These are phyloP conservation scores for Urophycis tenuis DNA, from an alignment of 2,797 vertebrate species.

Conservation along the genomic window DNA sequence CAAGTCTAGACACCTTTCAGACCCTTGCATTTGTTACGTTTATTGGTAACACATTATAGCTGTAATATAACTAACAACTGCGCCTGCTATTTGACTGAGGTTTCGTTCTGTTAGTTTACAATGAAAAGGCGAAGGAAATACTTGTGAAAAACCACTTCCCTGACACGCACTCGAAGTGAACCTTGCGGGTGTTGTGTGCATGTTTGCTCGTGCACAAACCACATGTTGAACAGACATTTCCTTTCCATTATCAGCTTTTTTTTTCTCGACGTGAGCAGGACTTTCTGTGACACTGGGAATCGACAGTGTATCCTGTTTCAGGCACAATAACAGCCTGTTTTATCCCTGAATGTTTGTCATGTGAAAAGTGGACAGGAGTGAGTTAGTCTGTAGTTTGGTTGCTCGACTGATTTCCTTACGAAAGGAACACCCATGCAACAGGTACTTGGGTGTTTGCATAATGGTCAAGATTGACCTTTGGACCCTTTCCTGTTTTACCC, in stretches of 20 bases:
- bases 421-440: not conserved
- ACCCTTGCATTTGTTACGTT: not conserved
- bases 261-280: constrained; percentile 54
- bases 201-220: not conserved
- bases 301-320: constrained; percentile 36
- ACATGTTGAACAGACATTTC: constrained; percentile 35
- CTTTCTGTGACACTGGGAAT: constrained; percentile 38
- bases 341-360: not conserved
- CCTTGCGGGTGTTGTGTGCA: constrained; percentile 8
- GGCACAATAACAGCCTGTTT: not conserved
- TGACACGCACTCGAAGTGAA: constrained; percentile 19
- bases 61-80: not conserved
- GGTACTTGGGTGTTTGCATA: not conserved
- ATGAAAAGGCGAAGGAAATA: too few species aligned
- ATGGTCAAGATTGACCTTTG: not conserved
- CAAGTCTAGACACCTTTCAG: not conserved
- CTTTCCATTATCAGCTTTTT: constrained; percentile 38
- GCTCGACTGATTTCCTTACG: not conserved
- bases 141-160: too few species aligned
- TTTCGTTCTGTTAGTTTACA: constrained; percentile 18
- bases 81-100: not conserved
- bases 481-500: not conserved
- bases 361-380: not conserved
- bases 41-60: not conserved
- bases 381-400: not conserved